Conservation (phyloP, 2,797 vertebrate species). For the Rhinogobio ventralis region DNA sequence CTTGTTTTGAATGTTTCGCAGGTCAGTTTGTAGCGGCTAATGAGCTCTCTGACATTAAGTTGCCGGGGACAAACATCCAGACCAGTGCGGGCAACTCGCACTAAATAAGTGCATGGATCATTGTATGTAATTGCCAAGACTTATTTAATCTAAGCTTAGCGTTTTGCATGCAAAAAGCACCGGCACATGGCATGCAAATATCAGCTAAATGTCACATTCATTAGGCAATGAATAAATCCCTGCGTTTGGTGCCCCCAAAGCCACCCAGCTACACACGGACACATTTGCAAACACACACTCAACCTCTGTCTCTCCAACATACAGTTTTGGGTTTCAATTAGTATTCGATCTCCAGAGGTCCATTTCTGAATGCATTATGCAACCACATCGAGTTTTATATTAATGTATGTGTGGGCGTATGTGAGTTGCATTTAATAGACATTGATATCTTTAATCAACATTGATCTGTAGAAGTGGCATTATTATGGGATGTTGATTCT, state of each 20-base stretch:
- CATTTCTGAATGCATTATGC: slow-evolving; percentile 37
- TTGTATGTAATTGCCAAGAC: slow-evolving; percentile 74
- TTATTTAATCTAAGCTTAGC: slow-evolving; percentile 77
- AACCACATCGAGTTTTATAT: slow-evolving; percentile 33
- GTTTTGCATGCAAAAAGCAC: slow-evolving; percentile 73
- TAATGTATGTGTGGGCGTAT: slow-evolving; percentile 43
- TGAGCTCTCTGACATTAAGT: slow-evolving; percentile 61
- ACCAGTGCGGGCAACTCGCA: slow-evolving; percentile 66
- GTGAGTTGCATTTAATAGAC: slow-evolving; percentile 38
- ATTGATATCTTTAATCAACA: slow-evolving; percentile 48
- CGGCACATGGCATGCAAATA: slow-evolving; percentile 77
- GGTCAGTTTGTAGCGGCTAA: slow-evolving; percentile 53
- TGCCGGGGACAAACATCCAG: slow-evolving; percentile 64
- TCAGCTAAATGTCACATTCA: slow-evolving; percentile 83
- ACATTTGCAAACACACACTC: slow-evolving; percentile 49
- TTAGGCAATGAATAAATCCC: slow-evolving; percentile 71
- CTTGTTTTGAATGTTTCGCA: slow-evolving; percentile 19
- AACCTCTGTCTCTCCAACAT: slow-evolving; percentile 21
- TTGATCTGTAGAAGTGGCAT: slow-evolving; percentile 40
- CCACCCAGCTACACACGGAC: slow-evolving; percentile 46
- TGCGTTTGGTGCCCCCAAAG: slow-evolving; percentile 65
- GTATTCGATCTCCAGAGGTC: slow-evolving; percentile 31
- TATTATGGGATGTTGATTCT: slow-evolving; percentile 41
- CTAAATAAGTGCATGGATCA: slow-evolving; percentile 69
- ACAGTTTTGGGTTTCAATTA: slow-evolving; percentile 42